Evolutionary conservation across 2,888 invertebrate genomes (phyloP), one percentile per base, ranked within the genome.

Genomic region (Thereva nobilitata): DNA sequence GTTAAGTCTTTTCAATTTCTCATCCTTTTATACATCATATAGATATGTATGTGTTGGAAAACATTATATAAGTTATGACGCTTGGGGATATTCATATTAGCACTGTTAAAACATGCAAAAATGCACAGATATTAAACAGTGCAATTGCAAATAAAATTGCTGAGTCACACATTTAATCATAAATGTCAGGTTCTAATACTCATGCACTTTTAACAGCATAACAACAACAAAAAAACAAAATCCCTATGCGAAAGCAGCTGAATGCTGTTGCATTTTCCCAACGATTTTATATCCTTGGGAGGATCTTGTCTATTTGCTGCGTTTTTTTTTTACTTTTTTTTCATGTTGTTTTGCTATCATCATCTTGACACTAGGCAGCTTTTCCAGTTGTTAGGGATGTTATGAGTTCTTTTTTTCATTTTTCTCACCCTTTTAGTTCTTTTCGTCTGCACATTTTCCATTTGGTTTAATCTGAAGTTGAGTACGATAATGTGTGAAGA

Each of bases 131-230:
- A 50, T 50, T 61, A 49, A 53, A 55, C 65, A 65, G 52, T 38
- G 53, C 67, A 61, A 61, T 67, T 67, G 67, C 44, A 61, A 67
- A 67, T 61, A 61, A 67, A 67, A 67, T 67, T 63, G 61, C 55
- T 55, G 63, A 67, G 63, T 67, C 63, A 63, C 61, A 67, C 63
- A 67, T 67, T 67, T 67, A 67, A 67, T 67, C 67, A 67, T 45
- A 63, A 66, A 59, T 66, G 59, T 66, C 66, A 59, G 52, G 61
- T 59, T 41, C 50, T 50, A 50, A 61, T 50, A 50, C 38, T 37
- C 41, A 50, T 50, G 50, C 61, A 50, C 23, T 23, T 23, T 23
- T 23, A 23, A 23, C 23, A 23, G 23, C 23, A 23, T 23, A 44
- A 49, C 61, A 56, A 23, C 40, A 50, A 50, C 41, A 41, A 40